Percentiles rank a stretch among this genome's conserved stretches.
phyloP scores from a whole-genome alignment of 2,113 vertebrate genomes.

The Rhynchopsitta pachyrhyncha region DNA sequence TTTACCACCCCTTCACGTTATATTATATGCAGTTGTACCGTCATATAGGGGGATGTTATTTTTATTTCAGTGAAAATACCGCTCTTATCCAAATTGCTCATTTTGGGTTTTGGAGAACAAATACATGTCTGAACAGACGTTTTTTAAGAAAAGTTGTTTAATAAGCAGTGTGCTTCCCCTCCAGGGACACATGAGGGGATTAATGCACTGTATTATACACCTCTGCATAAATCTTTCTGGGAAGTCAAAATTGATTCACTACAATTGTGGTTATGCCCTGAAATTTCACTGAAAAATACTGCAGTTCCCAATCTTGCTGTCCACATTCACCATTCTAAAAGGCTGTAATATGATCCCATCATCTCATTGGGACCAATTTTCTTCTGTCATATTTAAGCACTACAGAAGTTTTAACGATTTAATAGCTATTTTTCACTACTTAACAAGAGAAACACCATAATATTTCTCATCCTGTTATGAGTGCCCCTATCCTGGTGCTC shows the following conservation, averaged over 20 bases:
- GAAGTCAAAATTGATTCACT: conserved; percentile 44
- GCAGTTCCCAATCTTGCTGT: conserved; percentile 8
- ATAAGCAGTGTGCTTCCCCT: background rate
- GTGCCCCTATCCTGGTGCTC: conserved; percentile 11
- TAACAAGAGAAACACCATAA: conserved; percentile 55
- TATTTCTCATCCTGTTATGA: conserved; percentile 44
- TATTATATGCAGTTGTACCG: accelerated
- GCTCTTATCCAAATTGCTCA: background rate
- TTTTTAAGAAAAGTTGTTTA: background rate
- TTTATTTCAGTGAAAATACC: background rate
- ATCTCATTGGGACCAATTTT: conserved; percentile 56
- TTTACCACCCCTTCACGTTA: background rate
- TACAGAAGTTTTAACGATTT: conserved; percentile 57
- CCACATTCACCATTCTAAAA: background rate
- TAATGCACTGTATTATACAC: background rate
- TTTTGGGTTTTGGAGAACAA: background rate
- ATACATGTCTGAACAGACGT: background rate
- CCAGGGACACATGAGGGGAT: background rate
- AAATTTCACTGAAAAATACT: conserved; percentile 35
- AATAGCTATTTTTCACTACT: conserved; percentile 53
- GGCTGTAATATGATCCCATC: conserved; percentile 37
- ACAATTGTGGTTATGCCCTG: background rate
- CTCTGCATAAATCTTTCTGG: conserved; percentile 24
- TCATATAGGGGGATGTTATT: background rate
- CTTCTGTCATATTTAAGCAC: conserved; percentile 56